phyloP scores from a whole-genome alignment of 1,140 invertebrate species.

The Cydia amplana region DNA sequence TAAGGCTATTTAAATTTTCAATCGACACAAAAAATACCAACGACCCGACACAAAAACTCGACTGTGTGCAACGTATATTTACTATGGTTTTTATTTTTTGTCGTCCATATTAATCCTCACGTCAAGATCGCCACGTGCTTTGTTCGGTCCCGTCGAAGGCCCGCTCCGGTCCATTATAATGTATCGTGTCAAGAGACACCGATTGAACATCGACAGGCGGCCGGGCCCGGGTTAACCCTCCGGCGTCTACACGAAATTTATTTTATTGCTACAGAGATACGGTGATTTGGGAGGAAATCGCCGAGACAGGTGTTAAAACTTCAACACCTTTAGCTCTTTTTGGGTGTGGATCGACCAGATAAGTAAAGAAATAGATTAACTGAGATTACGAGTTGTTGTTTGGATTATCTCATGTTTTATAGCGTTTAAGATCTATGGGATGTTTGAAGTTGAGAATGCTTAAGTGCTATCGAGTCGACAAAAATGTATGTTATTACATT shows the following conservation, averaged over 20 bases:
- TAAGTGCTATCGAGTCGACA: constrained; percentile 8
- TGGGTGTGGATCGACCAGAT: constrained; percentile 59
- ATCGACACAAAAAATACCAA: constrained; percentile 52
- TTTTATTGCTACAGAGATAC: constrained; percentile 77
- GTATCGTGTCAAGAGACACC: constrained; percentile 75
- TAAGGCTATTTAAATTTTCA: constrained; percentile 43
- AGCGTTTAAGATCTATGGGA: constrained; percentile 52
- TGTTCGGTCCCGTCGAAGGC: constrained; percentile 70
- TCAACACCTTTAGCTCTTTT: constrained; percentile 73
- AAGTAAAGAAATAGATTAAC: constrained; percentile 70
- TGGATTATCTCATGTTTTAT: constrained; percentile 57
- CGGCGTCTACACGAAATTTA: constrained; percentile 75
- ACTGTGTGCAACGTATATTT: constrained; percentile 63
- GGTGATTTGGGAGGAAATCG: constrained; percentile 73
- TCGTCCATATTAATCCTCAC: constrained; percentile 73
- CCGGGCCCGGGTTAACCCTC: constrained; percentile 64
- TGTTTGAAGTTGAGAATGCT: constrained; percentile 40
- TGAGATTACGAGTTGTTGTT: constrained; percentile 61
- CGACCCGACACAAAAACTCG: constrained; percentile 50
- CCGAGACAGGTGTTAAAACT: constrained; percentile 77
- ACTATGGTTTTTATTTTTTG: constrained; percentile 59
- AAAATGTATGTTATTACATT: constrained; percentile 20
- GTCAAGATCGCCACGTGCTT: constrained; percentile 73
- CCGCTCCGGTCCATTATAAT: constrained; percentile 72
- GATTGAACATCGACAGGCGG: constrained; percentile 72